These are phyloP conservation scores for Zoanthus sociatus DNA, from an alignment of 92 coral and sea anemone genomes.

Conservation along the genomic window DNA sequence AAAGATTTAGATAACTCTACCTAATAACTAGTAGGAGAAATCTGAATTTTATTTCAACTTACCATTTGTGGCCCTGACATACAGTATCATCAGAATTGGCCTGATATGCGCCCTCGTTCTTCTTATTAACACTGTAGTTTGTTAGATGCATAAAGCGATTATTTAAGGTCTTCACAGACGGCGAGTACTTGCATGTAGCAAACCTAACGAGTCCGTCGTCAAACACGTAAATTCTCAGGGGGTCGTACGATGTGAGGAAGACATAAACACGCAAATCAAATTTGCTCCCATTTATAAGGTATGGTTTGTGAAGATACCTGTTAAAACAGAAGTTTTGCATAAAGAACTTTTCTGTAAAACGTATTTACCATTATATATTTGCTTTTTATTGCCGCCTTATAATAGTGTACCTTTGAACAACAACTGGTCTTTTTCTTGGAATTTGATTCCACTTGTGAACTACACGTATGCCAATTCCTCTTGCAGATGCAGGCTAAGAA, in stretches of 20 bases:
- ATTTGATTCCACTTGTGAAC: conserved; percentile 98
- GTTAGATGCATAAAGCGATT: conserved; percentile 98
- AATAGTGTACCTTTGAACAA: conserved; percentile 83
- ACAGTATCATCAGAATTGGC: conserved; percentile 92
- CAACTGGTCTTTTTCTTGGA: conserved; percentile 94
- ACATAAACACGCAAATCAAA: conserved; percentile 98
- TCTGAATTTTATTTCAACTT: not conserved
- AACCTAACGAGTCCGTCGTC: conserved; percentile 98
- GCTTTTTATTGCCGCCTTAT: not conserved
- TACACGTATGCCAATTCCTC: conserved; percentile 96
- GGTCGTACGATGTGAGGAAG: conserved; percentile 93
- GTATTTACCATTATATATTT: not conserved
- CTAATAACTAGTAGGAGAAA: not conserved
- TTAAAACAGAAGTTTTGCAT: not conserved
- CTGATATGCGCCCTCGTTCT: conserved; percentile 95
- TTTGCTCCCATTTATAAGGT: conserved; percentile 94
- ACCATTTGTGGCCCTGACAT: conserved; percentile 99
- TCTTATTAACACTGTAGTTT: conserved; percentile 98
- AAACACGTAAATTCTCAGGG: conserved; percentile 91
- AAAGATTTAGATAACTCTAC: not conserved
- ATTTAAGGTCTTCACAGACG: conserved; percentile 89
- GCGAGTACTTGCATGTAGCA: conserved; percentile 99
- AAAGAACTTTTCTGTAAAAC: not conserved
- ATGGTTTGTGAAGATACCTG: conserved; percentile 96
- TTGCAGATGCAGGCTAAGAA: conserved; percentile 95